phyloP scores from a whole-genome alignment of 2,797 vertebrate genomes.

The Syngnathus acus region DNA sequence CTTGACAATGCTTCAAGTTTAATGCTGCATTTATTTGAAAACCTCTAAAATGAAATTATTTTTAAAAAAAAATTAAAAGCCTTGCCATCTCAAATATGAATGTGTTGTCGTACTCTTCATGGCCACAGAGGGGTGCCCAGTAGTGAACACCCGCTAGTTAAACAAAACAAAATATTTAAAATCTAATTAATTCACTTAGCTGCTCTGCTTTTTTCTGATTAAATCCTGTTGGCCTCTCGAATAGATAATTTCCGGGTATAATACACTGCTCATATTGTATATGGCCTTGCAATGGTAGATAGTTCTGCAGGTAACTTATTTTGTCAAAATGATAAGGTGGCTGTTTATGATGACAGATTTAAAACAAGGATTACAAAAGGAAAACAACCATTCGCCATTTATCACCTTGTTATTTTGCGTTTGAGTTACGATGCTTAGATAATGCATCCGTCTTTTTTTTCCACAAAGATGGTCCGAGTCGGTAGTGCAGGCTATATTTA shows the following conservation, averaged over 20 bases:
- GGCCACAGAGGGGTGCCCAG: conserved; percentile 16
- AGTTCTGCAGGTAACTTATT: conserved; percentile 5
- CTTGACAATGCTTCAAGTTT: not conserved
- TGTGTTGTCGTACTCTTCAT: conserved; percentile 2
- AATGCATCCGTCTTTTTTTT: conserved; percentile 31
- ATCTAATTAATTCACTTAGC: not conserved
- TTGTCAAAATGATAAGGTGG: conserved; percentile 29
- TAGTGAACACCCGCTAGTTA: not conserved
- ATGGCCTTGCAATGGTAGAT: conserved; percentile 6
- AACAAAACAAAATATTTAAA: conserved; percentile 18
- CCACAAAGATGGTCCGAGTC: conserved; percentile 24
- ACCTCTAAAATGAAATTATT: not conserved
- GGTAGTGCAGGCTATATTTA: conserved; percentile 46
- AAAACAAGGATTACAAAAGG: conserved; percentile 34
- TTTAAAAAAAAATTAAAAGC: too few species aligned
- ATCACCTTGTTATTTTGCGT: conserved; percentile 47
- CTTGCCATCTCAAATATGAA: not conserved
- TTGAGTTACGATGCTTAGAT: conserved; percentile 24
- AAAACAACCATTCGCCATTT: conserved; percentile 16
- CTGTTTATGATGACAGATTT: conserved; percentile 25
- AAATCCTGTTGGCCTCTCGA: not conserved
- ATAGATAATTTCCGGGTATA: not conserved
- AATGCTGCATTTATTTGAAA: not conserved
- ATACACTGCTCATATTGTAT: conserved; percentile 8
- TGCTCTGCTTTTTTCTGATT: conserved; percentile 17